These are phyloP conservation scores for Dendrolimus houi DNA, from an alignment of 2,888 invertebrate species.

Conservation along the genomic window DNA sequence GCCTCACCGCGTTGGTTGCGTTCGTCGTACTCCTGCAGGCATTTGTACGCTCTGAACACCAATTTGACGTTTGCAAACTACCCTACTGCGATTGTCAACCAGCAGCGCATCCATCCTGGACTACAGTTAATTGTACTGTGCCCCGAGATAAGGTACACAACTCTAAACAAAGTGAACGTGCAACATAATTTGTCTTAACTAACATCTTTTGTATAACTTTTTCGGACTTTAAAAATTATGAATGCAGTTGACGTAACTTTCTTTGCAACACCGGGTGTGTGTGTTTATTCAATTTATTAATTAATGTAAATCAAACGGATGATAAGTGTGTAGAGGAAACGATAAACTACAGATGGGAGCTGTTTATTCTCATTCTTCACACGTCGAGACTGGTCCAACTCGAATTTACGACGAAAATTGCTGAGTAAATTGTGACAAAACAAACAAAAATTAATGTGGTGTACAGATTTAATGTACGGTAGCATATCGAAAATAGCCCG, in stretches of 20 bases:
- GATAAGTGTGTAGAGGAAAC: slow-evolving; percentile 19
- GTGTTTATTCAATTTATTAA: slow-evolving; percentile 3
- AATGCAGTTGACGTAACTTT: slow-evolving; percentile 1
- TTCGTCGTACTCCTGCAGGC: slow-evolving; percentile 59
- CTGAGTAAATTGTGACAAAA: slow-evolving; percentile 19
- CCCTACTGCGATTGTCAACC: slow-evolving; percentile 77
- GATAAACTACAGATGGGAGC: slow-evolving; percentile 24
- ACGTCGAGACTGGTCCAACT: slow-evolving; percentile 21
- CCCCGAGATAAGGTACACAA: slow-evolving; percentile 70
- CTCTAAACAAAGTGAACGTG: slow-evolving; percentile 19
- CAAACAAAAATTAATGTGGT: slow-evolving; percentile 16
- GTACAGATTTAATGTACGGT: slow-evolving; percentile 16
- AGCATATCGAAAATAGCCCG: slow-evolving; percentile 24
- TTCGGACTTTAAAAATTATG: slow-evolving; percentile 7
- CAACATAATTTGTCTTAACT: neutral
- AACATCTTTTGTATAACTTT: slow-evolving; percentile 5
- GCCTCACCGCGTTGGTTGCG: slow-evolving; percentile 61
- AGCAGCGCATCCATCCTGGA: slow-evolving; percentile 75
- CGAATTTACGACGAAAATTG: slow-evolving; percentile 15
- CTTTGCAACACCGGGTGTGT: no score
- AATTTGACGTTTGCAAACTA: slow-evolving; percentile 60
- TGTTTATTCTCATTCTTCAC: slow-evolving; percentile 25
- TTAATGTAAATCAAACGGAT: slow-evolving; percentile 19
- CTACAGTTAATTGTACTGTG: slow-evolving; percentile 79
- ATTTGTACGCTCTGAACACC: slow-evolving; percentile 25